Base-by-base conservation (phyloP, 2,797 vertebrate species). In the Parambassis ranga region DNA sequence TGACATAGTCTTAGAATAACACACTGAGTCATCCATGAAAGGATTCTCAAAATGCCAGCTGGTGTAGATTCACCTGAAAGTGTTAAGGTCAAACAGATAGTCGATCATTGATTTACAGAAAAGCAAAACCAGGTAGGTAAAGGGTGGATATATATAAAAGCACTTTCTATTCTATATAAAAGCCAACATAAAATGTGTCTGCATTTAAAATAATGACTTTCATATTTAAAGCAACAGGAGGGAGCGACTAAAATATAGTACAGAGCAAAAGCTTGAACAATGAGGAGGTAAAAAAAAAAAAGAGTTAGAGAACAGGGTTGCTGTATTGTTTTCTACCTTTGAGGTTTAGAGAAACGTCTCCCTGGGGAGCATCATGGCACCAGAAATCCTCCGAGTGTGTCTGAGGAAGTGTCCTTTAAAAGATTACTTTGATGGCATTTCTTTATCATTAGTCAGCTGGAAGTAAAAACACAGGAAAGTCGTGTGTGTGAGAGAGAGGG, bases 381-480 rank as follows among this genome's bases (percentile, higher is more conserved):
- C 6, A 11, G n/a, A n/a, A 42, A 48, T 70, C 41, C 28, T 51
- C 41, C 0, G 0, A 37, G 37, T 51, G 48, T 31, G 57, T 72
- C 59, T 56, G 33, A 38, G 57, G 66, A 65, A 53, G 64, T 74
- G 77, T 55, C 68, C 75, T 84, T 87, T 82, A 81, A 85, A 65
- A 75, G 39, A 79, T 57, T 18, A 63, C 83, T 82, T 73, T 84
- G 70, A 77, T 79, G 77, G 49, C 68, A 69, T 65, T 67, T 71
- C 72, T 71, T 83, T 70, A 79, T 85, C 65, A 74, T 83, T 83
- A 83, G 64, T 79, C 71, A 63, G 70, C 46, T 71, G 18, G 38
- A 72, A 62, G 61, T 37, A 26, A 65, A 75, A 58, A 71, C 26
- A 66, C 32, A 46, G 10, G 37, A 43, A 15, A n/a, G 35, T 41